Conservation (phyloP, 2,888 invertebrate species). For the Drosophila paramelanica region DNA sequence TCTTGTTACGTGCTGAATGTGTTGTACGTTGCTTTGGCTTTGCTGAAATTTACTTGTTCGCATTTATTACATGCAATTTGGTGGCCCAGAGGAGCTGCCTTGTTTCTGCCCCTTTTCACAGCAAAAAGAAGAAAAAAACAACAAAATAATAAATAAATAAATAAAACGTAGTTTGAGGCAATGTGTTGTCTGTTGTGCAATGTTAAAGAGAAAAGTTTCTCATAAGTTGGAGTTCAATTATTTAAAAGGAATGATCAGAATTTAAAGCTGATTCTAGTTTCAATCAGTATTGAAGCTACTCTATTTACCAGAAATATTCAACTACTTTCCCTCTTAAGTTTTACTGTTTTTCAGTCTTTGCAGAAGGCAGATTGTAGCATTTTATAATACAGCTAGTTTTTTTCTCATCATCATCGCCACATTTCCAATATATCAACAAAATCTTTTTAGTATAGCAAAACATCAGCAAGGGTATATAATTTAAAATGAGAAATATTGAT, state of each 20-base stretch:
- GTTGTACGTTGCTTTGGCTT: constrained; percentile 39
- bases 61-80: constrained; percentile 70
- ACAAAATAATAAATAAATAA: neutral
- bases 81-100: constrained; percentile 43
- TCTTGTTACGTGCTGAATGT: constrained; percentile 47
- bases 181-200: constrained; percentile 33
- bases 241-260: neutral
- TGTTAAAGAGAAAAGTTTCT: neutral
- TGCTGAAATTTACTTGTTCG: constrained; percentile 62
- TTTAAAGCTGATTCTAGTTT: neutral
- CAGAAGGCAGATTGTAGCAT: too few relatives aligned
- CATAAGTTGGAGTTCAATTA: neutral
- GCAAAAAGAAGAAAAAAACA: neutral
- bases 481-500: neutral
- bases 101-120: constrained; percentile 5
- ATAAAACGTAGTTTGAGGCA: constrained; percentile 8
- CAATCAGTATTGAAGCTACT: too few relatives aligned
- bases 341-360: too few relatives aligned
- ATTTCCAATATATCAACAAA: too few relatives aligned
- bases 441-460: too few relatives aligned
- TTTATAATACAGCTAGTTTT: too few relatives aligned
- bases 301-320: too few relatives aligned
- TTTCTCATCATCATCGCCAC: too few relatives aligned
- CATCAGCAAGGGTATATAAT: too few relatives aligned
- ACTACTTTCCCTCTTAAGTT: too few relatives aligned